Base-by-base conservation (phyloP, 2,888 invertebrate species). In the Volucella bombylans region DNA sequence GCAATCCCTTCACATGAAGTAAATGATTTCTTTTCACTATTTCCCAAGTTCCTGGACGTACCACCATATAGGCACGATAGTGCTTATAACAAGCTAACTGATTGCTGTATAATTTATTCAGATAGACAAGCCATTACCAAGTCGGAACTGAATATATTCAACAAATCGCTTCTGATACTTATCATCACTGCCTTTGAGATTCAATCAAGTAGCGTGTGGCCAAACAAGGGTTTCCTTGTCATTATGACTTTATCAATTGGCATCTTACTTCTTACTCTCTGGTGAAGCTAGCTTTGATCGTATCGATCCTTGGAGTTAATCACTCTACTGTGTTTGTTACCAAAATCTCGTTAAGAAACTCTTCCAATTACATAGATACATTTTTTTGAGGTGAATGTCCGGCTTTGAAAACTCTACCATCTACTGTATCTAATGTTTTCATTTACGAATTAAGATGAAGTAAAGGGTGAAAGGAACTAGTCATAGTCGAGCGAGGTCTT, bases 181-280 rank as follows among this genome's bases (percentile, higher is more conserved):
- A 61, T 71, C 71, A 71, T 71, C 50, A 38, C 43, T 52, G 52
- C 10, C 43, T 61, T 61, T 59, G n/a, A 41, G n/a, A 11, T 39
- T 14, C 12, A 12, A 15, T 18, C 23, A 15, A 50, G 6, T 39
- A 0, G 15, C 1, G 14, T 43, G 41, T n/a, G 39, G 18, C 15
- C 8, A 45, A 52, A 43, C 61, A 71, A 50, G 50, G 50, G 18
- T 10, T 52, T 67, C 50, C 50, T 50, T 39, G 15, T 64, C 64
- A 39, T 12, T 1, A 64, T 64, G 49, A 64, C 9, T 54, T 4
- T 6, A 31, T 31, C 6, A 31, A 1, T 10, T 62, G 14, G 31
- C 10, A 47, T 43, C 23, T 23, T 2, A 4, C 8, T 49, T 59
- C 3, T 15, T 11, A 41, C 43, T 2, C 45, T 49, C n/a, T 39